Evolutionary conservation across 2,888 invertebrate genomes (phyloP).

Genomic region (Yponomeuta malinellus): DNA sequence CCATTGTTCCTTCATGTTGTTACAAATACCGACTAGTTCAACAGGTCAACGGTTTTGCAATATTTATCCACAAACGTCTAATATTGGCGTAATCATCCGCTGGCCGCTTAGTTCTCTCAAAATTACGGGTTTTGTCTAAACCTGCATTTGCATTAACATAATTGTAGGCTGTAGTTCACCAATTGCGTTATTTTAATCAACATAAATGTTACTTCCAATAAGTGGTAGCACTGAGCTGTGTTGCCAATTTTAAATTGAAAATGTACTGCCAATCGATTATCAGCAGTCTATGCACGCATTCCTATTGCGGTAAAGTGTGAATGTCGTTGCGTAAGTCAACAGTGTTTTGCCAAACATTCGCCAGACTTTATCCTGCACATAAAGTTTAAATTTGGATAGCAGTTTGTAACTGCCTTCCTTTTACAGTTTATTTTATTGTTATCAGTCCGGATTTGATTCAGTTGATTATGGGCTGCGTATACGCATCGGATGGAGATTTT

Average conservation of each 20-base stretch:
- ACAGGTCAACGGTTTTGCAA: slow-evolving; percentile 38
- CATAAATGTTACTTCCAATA: not conserved
- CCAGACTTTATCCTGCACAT: slow-evolving; percentile 2
- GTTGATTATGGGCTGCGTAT: slow-evolving; percentile 10
- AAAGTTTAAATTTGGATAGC: not conserved
- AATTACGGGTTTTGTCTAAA: slow-evolving; percentile 29
- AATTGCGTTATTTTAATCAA: not conserved
- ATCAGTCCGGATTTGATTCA: slow-evolving; percentile 12
- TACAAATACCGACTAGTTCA: slow-evolving; percentile 32
- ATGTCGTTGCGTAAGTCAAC: slow-evolving; percentile 12
- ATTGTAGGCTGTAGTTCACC: slow-evolving; percentile 1
- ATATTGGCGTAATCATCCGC: slow-evolving; percentile 49
- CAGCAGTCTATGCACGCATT: slow-evolving; percentile 33
- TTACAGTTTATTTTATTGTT: slow-evolving; percentile 10
- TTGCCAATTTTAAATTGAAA: slow-evolving; percentile 1
- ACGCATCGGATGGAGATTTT: slow-evolving; percentile 27
- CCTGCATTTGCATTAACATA: not conserved
- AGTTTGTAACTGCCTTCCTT: not conserved
- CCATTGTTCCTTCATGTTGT: slow-evolving; percentile 45
- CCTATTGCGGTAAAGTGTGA: slow-evolving; percentile 26
- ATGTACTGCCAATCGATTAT: slow-evolving; percentile 23
- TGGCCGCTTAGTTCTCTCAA: slow-evolving; percentile 31
- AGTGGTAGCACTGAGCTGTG: not conserved
- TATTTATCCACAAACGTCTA: slow-evolving; percentile 43
- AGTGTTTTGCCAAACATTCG: not conserved